Evolutionary conservation across 2,113 vertebrate species (phyloP).

Genomic region (Hymenochirus boettgeri): DNA sequence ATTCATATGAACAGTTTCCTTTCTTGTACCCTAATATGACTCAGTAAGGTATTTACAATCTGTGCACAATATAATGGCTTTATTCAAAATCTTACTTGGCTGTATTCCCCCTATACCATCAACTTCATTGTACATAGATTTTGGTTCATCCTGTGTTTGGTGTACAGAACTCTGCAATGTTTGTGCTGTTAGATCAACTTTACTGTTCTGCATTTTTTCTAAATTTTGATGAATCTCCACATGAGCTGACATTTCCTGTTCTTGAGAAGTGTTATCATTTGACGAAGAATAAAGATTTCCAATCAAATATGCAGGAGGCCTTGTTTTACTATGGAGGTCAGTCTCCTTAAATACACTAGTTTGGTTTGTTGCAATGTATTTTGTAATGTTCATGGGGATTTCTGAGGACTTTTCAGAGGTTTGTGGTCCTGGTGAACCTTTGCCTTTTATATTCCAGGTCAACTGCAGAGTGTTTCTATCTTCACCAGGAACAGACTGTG

Average conservation of each 20-base stretch:
- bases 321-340: neutral
- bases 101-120: constrained; percentile 1
- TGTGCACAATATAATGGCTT: neutral
- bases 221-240: too few relatives aligned
- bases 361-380: constrained; percentile 7
- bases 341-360: neutral
- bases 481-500: constrained; percentile 8
- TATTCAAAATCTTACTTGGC: constrained; percentile 25
- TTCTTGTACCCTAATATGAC: too few relatives aligned
- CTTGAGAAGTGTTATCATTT: too few relatives aligned
- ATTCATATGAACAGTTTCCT: too few relatives aligned
- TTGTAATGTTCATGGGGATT: neutral
- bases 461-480: constrained; percentile 14
- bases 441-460: neutral
- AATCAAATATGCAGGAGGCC: neutral
- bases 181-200: constrained; percentile 4
- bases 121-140: constrained; percentile 11
- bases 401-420: constrained; percentile 1
- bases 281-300: too few relatives aligned
- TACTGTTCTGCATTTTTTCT: neutral
- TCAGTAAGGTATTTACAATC: too few relatives aligned
- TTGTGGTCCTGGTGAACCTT: neutral
- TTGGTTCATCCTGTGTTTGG: neutral
- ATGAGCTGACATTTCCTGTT: too few relatives aligned
- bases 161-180: neutral